Evolutionary conservation across 2,113 vertebrate genomes (phyloP).

Genomic region (Macrotus californicus): DNA sequence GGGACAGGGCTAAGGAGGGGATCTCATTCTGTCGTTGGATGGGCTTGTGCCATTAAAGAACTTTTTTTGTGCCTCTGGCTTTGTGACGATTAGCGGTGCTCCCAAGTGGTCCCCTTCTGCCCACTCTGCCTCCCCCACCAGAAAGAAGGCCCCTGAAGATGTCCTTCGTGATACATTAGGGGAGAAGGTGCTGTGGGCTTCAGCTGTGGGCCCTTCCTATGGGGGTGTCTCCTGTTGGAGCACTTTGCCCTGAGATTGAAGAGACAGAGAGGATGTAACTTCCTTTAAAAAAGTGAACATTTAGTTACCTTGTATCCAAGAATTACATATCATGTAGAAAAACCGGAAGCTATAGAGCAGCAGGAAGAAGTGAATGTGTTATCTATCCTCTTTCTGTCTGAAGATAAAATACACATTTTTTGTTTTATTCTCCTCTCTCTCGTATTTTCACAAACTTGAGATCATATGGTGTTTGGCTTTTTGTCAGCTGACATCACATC

Average conservation of each 20-base stretch:
- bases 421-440: not conserved
- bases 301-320: not conserved
- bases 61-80: not conserved
- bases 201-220: not conserved
- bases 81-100: not conserved
- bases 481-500: fast-evolving
- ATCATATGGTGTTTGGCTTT: not conserved
- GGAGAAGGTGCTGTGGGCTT: not conserved
- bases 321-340: not conserved
- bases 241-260: not conserved
- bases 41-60: not conserved
- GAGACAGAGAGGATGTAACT: not conserved
- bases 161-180: no score
- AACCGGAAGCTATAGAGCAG: not conserved
- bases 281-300: not conserved
- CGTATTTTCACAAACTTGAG: not conserved
- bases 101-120: no score
- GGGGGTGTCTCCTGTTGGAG: not conserved
- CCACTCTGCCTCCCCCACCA: fast-evolving
- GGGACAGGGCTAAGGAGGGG: fast-evolving
- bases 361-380: not conserved
- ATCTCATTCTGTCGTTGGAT: not conserved
- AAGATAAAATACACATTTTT: not conserved
- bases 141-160: not conserved
- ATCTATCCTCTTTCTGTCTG: not conserved